phyloP scores from a whole-genome alignment of 23 tunicate genomes.

The Diplosoma virens region DNA sequence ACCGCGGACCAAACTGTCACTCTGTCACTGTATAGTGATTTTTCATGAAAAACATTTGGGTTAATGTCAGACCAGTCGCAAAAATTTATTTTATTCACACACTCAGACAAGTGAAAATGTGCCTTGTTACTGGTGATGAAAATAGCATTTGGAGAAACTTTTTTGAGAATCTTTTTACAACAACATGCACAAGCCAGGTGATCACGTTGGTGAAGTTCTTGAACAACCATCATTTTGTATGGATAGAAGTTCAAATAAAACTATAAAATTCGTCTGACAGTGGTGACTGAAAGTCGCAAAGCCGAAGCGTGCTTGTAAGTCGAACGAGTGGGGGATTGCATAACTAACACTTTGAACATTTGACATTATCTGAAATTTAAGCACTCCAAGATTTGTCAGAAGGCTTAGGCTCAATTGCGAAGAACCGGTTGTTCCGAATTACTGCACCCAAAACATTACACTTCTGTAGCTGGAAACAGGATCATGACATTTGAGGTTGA shows the following conservation, averaged over 20 bases:
- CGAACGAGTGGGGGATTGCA: no score
- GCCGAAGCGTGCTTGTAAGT: not conserved
- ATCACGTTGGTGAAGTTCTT: not conserved
- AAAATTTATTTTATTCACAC: no score
- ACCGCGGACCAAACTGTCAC: not conserved
- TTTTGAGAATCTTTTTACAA: not conserved
- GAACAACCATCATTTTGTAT: not conserved
- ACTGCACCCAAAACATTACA: no score
- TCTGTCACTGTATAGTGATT: not conserved
- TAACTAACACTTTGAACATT: no score
- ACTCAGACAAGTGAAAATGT: no score
- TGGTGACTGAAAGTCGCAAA: not conserved
- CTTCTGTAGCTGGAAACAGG: no score
- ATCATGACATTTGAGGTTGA: no score
- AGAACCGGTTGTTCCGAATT: no score
- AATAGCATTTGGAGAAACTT: not conserved
- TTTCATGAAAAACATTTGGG: not conserved
- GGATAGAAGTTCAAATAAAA: not conserved
- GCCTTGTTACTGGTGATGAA: not conserved
- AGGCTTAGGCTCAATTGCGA: no score
- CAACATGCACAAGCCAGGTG: not conserved
- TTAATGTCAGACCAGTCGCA: no score
- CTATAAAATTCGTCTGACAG: not conserved
- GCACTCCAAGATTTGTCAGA: no score
- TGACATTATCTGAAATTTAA: no score